phyloP scores from a whole-genome alignment of 2,888 invertebrate species.

The Clostera curtula region DNA sequence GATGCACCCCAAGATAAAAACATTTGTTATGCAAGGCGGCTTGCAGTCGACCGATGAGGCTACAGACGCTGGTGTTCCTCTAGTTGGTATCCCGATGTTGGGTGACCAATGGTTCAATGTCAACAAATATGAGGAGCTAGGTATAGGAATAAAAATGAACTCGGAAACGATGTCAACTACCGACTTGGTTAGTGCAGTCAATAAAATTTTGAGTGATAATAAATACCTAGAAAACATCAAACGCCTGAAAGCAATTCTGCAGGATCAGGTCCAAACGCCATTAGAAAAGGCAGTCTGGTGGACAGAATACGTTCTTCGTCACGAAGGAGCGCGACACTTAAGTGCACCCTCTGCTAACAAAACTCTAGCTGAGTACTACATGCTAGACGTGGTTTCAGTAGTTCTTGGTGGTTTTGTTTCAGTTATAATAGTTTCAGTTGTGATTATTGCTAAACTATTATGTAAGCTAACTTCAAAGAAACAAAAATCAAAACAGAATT shows the following conservation, averaged over 20 bases:
- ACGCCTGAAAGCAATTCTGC: constrained; percentile 15
- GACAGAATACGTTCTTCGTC: constrained; percentile 28
- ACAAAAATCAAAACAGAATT: neutral
- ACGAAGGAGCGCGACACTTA: constrained; percentile 25
- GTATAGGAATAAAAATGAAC: neutral
- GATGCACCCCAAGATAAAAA: constrained; percentile 1
- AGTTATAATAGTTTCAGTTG: neutral
- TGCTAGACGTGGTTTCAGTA: constrained; percentile 9
- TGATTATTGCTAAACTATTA: neutral
- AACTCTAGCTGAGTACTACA: constrained; percentile 16
- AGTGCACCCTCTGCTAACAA: constrained; percentile 22
- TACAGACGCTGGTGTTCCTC: constrained; percentile 32
- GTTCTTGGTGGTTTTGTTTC: constrained; percentile 1
- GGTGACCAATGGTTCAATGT: constrained; percentile 41
- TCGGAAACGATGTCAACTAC: constrained; percentile 7
- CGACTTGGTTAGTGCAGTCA: constrained; percentile 16
- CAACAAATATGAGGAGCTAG: constrained; percentile 17
- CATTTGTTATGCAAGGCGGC: constrained; percentile 49
- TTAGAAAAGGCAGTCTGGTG: constrained; percentile 30
- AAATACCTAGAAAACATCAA: constrained; percentile 15
- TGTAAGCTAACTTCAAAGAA: neutral
- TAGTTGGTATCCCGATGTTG: constrained; percentile 37
- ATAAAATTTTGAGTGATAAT: constrained; percentile 13
- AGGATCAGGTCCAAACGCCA: constrained; percentile 23
- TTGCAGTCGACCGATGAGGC: constrained; percentile 45